Conservation (phyloP, 2,888 invertebrate genomes). For the Lamellibrachia columna region DNA sequence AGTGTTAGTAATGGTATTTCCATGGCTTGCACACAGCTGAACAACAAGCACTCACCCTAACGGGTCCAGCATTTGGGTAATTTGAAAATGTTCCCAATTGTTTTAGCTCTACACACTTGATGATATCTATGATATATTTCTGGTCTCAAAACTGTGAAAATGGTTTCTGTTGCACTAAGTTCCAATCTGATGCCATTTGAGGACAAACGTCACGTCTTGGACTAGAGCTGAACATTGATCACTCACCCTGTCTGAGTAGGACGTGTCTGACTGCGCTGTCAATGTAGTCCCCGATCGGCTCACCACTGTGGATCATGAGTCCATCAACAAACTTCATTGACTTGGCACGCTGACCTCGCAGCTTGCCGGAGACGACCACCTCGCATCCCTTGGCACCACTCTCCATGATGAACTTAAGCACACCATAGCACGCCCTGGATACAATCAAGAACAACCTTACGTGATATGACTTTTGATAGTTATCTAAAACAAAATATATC, state of each 20-base stretch:
- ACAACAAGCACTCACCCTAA: no score
- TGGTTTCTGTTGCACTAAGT: no score
- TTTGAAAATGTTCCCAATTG: no score
- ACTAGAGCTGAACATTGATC: neutral
- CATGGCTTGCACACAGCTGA: no score
- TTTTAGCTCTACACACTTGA: no score
- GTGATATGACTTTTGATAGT: no score
- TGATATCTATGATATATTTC: no score
- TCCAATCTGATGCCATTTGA: no score
- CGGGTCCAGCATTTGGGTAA: no score
- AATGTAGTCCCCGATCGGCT: conserved; percentile 98
- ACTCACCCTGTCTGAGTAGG: conserved; percentile 88
- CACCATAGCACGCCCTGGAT: conserved; percentile 94
- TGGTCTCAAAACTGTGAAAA: no score
- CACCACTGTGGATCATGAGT: conserved; percentile 99
- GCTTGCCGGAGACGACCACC: conserved; percentile 98
- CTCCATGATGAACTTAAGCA: conserved; percentile 98
- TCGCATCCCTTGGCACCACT: conserved; percentile 96
- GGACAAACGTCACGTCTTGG: neutral
- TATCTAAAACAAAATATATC: no score
- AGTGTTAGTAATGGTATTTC: no score
- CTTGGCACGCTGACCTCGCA: conserved; percentile 98
- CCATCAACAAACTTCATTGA: conserved; percentile 99
- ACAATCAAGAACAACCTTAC: neutral
- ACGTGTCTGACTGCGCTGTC: conserved; percentile 98